Evolutionary conservation across 2,113 vertebrate genomes (phyloP).

Genomic region (Cercopithecus mona): DNA sequence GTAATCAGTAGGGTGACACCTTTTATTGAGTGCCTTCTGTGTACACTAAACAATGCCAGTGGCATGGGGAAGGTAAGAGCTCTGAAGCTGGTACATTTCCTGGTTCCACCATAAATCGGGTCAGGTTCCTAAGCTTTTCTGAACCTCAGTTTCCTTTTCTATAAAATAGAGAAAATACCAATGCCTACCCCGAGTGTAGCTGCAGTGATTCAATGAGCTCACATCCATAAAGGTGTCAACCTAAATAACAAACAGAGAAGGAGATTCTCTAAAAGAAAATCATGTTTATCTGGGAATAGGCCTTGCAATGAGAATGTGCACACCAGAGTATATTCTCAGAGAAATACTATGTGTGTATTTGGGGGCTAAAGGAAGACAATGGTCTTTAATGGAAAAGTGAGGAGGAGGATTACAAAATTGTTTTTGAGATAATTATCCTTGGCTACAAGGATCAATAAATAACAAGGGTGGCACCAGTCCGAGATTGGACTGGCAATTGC

Average conservation of each 20-base stretch:
- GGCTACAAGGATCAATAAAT: neutral
- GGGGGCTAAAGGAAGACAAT: neutral
- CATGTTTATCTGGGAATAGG: neutral
- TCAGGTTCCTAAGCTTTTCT: neutral
- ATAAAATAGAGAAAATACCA: neutral
- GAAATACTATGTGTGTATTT: neutral
- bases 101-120: neutral
- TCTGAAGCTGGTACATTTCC: neutral
- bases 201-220: neutral
- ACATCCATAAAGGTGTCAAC: too few relatives aligned
- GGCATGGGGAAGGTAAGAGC: rapidly evolving
- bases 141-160: neutral
- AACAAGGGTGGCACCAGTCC: neutral
- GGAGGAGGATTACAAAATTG: neutral
- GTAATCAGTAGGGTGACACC: neutral
- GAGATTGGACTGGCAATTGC: neutral
- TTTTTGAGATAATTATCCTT: neutral
- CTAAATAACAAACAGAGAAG: neutral
- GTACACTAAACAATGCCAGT: neutral
- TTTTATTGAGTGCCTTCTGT: neutral
- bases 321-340: neutral
- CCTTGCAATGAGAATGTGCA: neutral
- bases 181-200: too few relatives aligned
- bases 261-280: neutral
- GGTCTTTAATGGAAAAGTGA: neutral